A percentile compares a stretch with the other conserved stretches of the same genome.
Evolutionary conservation across 2,113 vertebrate species (phyloP).

Genomic region (Silurus asotus): DNA sequence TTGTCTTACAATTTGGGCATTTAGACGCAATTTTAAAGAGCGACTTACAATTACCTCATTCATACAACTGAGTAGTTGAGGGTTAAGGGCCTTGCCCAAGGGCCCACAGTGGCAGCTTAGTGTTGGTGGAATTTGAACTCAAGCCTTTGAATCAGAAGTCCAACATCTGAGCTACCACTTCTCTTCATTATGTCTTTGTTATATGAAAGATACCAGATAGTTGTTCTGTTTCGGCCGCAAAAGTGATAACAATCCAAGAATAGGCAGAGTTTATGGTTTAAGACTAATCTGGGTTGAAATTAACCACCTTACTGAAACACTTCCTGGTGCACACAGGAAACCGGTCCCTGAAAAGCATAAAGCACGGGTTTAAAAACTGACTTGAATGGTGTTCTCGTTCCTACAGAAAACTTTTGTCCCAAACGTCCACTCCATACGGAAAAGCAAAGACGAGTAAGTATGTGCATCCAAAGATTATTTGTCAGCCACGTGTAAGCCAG

Average conservation of each 20-base stretch:
- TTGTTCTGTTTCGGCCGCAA: not conserved
- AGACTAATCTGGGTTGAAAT: not conserved
- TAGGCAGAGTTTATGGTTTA: not conserved
- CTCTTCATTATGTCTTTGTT: too few species aligned
- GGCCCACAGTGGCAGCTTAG: too few species aligned
- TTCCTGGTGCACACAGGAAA: not conserved
- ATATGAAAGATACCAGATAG: not conserved
- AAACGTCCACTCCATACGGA: conserved; percentile 73
- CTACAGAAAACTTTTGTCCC: conserved; percentile 74
- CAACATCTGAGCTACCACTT: too few species aligned
- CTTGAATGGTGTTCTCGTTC: conserved; percentile 3
- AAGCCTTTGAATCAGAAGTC: too few species aligned
- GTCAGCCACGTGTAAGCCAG: not conserved
- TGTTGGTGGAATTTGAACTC: too few species aligned
- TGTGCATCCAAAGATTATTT: not conserved
- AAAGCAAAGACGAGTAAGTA: conserved; percentile 76
- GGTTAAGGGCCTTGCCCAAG: too few species aligned
- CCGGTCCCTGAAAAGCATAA: not conserved
- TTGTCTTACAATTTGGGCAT: too few species aligned
- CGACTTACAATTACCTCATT: too few species aligned
- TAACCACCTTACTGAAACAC: not conserved
- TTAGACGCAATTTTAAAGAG: too few species aligned
- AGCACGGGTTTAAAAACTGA: not conserved
- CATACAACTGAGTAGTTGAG: too few species aligned
- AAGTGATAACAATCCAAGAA: not conserved